phyloP scores from a whole-genome alignment of 1,140 invertebrate genomes.

The Chelonus insularis region DNA sequence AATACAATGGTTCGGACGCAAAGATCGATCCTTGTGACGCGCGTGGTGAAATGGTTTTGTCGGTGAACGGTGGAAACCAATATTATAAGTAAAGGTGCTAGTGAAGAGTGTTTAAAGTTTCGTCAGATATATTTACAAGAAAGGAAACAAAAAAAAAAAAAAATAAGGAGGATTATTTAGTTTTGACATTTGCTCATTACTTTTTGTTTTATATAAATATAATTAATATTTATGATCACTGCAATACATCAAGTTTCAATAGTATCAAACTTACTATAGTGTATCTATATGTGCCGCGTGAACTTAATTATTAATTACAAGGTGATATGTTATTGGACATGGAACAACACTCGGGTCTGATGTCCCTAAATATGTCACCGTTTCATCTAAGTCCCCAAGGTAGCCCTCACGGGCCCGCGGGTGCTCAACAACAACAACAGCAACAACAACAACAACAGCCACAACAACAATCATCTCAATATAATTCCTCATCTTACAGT shows the following conservation, averaged over 20 bases:
- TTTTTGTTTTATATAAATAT: too few species aligned
- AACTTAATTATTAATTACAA: constrained; percentile 35
- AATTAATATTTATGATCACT: too few species aligned
- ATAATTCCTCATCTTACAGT: constrained; percentile 45
- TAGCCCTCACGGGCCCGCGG: constrained; percentile 58
- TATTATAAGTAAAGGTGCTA: neutral
- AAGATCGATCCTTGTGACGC: constrained; percentile 24
- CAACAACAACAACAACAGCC: constrained; percentile 42
- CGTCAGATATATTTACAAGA: neutral
- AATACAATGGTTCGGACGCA: constrained; percentile 29
- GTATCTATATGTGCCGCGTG: constrained; percentile 27
- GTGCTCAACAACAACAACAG: constrained; percentile 41
- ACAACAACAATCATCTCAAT: constrained; percentile 36
- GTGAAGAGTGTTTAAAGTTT: constrained; percentile 1
- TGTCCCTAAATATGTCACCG: constrained; percentile 84
- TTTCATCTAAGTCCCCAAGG: constrained; percentile 73
- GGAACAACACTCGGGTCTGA: constrained; percentile 80
- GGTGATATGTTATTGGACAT: constrained; percentile 79
- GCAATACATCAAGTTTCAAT: too few species aligned
- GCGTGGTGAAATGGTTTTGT: constrained; percentile 27
- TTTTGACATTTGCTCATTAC: too few species aligned
- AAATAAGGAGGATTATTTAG: too few species aligned
- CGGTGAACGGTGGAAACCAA: constrained; percentile 1
- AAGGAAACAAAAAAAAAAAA: neutral
- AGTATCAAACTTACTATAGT: too few species aligned